Percentiles rank a stretch among this genome's conserved stretches.
Conservation (phyloP, 1,140 invertebrate genomes). For the Eupristina koningsbergeri region DNA sequence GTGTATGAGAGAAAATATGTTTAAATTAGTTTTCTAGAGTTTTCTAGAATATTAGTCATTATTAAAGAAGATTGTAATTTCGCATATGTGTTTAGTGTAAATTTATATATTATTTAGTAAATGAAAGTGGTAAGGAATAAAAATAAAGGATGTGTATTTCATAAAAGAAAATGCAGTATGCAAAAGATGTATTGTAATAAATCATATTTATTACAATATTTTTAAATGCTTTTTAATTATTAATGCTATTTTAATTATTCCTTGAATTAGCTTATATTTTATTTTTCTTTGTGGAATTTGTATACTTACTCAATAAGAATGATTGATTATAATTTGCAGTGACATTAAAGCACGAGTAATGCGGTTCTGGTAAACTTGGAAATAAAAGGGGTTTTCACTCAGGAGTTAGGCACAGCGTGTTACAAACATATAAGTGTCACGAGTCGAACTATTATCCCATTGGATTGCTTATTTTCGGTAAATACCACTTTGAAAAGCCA, state of each 20-base stretch:
- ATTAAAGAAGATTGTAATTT: no score
- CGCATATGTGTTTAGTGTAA: no score
- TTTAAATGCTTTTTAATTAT: background rate
- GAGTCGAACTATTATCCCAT: slow-evolving; percentile 63
- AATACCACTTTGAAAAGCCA: slow-evolving; percentile 74
- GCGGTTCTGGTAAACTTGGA: slow-evolving; percentile 45
- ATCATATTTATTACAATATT: background rate
- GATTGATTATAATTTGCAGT: background rate
- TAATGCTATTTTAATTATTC: background rate
- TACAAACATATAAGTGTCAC: slow-evolving; percentile 40
- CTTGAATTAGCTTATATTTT: background rate
- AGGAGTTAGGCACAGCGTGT: slow-evolving; percentile 40
- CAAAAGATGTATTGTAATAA: no score
- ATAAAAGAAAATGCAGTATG: no score
- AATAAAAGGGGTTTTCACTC: slow-evolving; percentile 47
- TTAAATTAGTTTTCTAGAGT: no score
- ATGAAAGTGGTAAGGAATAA: no score
- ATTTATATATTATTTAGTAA: no score
- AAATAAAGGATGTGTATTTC: no score
- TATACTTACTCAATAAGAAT: background rate
- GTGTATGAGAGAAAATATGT: background rate
- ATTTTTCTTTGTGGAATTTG: background rate
- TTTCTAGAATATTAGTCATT: no score
- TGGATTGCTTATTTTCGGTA: slow-evolving; percentile 73
- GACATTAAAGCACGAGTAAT: background rate